Base-by-base conservation (phyloP, 2,888 invertebrate species). In the Chesias legatella region DNA sequence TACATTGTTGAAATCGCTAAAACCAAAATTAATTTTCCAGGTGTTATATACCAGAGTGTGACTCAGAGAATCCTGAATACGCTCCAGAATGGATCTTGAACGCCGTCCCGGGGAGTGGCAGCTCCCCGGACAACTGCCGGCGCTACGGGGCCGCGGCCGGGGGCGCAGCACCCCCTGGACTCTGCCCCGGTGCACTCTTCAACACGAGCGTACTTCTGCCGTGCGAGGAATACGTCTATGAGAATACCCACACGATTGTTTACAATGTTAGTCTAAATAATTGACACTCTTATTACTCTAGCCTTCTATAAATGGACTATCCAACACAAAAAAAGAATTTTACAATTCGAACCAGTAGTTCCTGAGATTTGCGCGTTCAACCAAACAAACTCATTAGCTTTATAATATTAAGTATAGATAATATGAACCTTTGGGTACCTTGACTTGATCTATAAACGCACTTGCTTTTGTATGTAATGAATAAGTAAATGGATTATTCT, bases 91-190 rank as follows among this genome's bases (percentile, higher is more conserved):
- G 41, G 41, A 20, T 34, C 7, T 6, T 4, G 17, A 22, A 13
- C 7, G 40, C 30, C 1, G 21, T 34, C n/a, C 40, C 40, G 1
- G 26, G 62, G 7, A 61, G 62, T 3, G 53, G 54, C n/a, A 56
- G 56, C 6, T 59, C 59, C 0, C 64, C 82, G 46, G 84, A 89
- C 35, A 79, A 79, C 32, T 90, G 91, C 51, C 65, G 73, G 30
- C 78, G 90, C 0, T 90, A 67, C 50, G 68, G 51, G 2, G 60
- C 51, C 29, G 6, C 38, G 3, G 48, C 51, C 1, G 25, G 42
- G 0, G 28, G 10, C 1, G 35, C 13, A 6, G 41, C 38, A 7
- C 6, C 36, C 1, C 37, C 54, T 4, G 32, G 42, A 8, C 51
- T 55, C 6, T 85, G 84, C 35, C 76, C 82, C 0, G 67, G 67